Evolutionary conservation across 2,113 vertebrate species (phyloP).

Genomic region (Pyrgilauda ruficollis): DNA sequence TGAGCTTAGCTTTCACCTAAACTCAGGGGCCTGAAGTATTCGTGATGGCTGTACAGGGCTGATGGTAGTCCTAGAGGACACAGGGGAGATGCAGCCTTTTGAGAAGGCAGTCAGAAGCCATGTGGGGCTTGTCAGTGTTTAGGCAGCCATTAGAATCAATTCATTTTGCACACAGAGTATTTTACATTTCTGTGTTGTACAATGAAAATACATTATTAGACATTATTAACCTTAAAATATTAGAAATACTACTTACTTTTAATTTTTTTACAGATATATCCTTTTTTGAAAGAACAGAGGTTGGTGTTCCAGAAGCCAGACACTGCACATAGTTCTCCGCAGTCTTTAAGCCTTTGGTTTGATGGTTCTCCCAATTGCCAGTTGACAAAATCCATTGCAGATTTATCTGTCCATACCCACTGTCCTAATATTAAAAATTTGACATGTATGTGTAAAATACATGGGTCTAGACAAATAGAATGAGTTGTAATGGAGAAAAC

Average conservation of each 20-base stretch:
- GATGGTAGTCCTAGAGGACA: not conserved
- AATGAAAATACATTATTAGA: not conserved
- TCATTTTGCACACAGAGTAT: not conserved
- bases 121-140: not conserved
- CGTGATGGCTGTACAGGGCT: not conserved
- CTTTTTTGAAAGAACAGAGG: slow-evolving; percentile 76
- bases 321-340: slow-evolving; percentile 76
- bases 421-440: not conserved
- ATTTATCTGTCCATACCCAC: slow-evolving; percentile 87
- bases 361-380: slow-evolving; percentile 78
- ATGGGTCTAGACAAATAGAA: not conserved
- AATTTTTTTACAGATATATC: slow-evolving; percentile 86
- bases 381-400: slow-evolving; percentile 82
- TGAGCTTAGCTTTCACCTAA: not conserved
- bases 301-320: slow-evolving; percentile 77
- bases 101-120: not conserved
- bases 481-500: not conserved
- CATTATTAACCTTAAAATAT: not conserved
- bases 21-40: not conserved
- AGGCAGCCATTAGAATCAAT: not conserved
- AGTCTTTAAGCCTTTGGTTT: slow-evolving; percentile 60
- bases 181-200: not conserved
- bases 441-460: not conserved
- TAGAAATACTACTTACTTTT: slow-evolving; percentile 78
- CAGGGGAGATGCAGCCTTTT: not conserved